Conservation (phyloP, 2,113 vertebrate genomes). For the Pipa parva region DNA sequence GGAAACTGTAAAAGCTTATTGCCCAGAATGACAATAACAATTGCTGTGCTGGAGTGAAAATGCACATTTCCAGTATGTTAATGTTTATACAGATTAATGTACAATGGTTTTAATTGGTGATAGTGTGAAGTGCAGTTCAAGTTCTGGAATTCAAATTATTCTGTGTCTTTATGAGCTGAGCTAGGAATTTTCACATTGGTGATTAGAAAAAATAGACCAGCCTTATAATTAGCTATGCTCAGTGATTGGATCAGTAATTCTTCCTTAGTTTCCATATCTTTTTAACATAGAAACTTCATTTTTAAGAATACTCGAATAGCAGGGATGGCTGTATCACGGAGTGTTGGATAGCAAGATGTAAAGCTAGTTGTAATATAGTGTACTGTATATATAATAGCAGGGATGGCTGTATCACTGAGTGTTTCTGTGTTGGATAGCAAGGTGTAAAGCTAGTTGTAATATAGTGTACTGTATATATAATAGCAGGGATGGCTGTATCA, state of each 20-base stretch:
- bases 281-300: background rate
- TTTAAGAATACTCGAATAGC: background rate
- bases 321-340: background rate
- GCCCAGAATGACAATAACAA: slow-evolving; percentile 4
- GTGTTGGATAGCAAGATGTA: too few species aligned
- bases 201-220: background rate
- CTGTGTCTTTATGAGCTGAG: background rate
- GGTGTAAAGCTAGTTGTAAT: too few species aligned
- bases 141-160: background rate
- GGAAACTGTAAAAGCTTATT: slow-evolving; percentile 1
- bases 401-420: too few species aligned
- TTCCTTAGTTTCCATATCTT: background rate
- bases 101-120: slow-evolving; percentile 1
- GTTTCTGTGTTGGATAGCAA: background rate
- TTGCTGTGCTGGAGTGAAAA: background rate
- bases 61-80: slow-evolving; percentile 1
- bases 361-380: too few species aligned
- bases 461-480: too few species aligned
- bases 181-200: background rate
- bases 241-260: background rate
- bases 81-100: slow-evolving; percentile 2
- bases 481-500: too few species aligned
- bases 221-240: background rate
- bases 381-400: too few species aligned
- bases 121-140: background rate